These are phyloP conservation scores for Xyliphius kryptos DNA, from an alignment of 2,113 vertebrate genomes.

Conservation along the genomic window DNA sequence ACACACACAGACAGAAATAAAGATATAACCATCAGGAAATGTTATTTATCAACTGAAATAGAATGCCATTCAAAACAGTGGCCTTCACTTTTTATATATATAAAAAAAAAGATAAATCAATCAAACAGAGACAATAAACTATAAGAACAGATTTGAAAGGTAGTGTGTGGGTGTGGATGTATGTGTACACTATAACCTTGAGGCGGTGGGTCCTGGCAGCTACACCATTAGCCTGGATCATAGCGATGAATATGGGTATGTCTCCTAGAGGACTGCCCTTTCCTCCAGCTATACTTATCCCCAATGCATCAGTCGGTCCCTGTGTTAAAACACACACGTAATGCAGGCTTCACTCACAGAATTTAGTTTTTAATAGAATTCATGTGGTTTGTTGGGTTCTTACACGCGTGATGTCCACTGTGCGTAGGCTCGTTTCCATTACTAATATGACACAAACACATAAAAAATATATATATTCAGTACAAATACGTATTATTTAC, in stretches of 20 bases:
- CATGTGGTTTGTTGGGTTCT: constrained; percentile 28
- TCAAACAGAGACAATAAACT: background rate
- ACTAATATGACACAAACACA: constrained; percentile 54
- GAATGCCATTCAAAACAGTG: background rate
- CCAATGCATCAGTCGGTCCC: constrained; percentile 82
- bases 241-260: constrained; percentile 91
- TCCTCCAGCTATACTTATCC: constrained; percentile 92
- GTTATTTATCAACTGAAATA: too few relatives aligned
- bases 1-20: constrained; percentile 3
- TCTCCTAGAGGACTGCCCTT: constrained; percentile 89
- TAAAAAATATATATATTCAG: too few relatives aligned
- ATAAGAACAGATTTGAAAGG: background rate
- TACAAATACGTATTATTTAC: constrained; percentile 8
- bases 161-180: background rate
- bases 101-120: constrained; percentile 28
- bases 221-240: constrained; percentile 92
- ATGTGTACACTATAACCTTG: constrained; percentile 72
- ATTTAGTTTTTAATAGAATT: background rate
- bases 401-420: constrained; percentile 84
- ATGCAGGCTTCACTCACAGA: too few relatives aligned
- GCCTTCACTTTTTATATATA: background rate
- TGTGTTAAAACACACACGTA: constrained; percentile 48
- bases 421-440: constrained; percentile 65
- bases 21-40: too few relatives aligned
- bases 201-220: constrained; percentile 84